phyloP scores from a whole-genome alignment of 2,888 invertebrate genomes.

The Parthenolecanium corni region DNA sequence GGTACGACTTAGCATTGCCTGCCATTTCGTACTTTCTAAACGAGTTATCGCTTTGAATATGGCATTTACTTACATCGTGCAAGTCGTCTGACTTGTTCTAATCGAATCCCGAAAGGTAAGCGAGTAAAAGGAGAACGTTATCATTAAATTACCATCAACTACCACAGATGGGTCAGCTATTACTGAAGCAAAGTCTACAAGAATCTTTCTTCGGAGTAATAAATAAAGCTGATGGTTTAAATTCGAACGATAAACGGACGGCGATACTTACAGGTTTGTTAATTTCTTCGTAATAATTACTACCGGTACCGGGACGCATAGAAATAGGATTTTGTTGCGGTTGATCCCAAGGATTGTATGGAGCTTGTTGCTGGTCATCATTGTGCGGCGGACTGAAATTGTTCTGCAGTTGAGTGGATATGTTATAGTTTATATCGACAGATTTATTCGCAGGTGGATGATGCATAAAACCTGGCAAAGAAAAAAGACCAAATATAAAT shows the following conservation, averaged over 20 bases:
- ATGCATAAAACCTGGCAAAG: not conserved
- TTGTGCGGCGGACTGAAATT: not conserved
- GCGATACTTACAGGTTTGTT: constrained; percentile 13
- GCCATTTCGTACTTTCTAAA: no score
- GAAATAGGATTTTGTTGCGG: constrained; percentile 7
- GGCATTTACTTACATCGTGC: not conserved
- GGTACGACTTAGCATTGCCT: not conserved
- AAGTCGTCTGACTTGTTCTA: not conserved
- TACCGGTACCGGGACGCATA: not conserved
- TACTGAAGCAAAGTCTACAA: no score
- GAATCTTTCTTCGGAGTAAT: no score
- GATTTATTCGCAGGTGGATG: not conserved
- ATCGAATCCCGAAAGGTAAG: no score
- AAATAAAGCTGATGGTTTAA: no score
- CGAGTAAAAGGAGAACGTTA: no score
- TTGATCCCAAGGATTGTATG: constrained; percentile 11
- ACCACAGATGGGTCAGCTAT: no score
- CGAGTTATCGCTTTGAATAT: no score
- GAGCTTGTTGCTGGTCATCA: not conserved
- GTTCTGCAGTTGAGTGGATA: not conserved
- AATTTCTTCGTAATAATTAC: not conserved
- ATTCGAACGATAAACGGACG: no score
- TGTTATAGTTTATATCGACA: not conserved
- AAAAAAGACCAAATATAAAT: not conserved
- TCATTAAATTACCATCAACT: no score